Evolutionary conservation across 2,113 vertebrate species (phyloP), one percentile per base, ranked within the genome.

Genomic region (Oncorhynchus gorbuscha): DNA sequence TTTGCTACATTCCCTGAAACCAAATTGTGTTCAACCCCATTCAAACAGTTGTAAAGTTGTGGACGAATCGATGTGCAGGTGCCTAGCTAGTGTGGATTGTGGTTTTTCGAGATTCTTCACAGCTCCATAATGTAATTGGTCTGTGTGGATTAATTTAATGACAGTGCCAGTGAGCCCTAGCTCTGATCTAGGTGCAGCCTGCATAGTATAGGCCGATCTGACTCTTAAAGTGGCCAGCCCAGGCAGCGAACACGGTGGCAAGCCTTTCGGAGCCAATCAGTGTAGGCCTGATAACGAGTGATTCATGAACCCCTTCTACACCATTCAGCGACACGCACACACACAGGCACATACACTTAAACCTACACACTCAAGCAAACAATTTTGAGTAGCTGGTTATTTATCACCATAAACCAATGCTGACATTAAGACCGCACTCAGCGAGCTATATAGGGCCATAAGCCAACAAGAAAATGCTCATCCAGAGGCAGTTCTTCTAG

Each of bases 91-190:
- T 28, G 30, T 13, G 32, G 69, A 12, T 85, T 79, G 85, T 87
- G 84, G 78, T 81, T 88, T 87, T 91, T 87, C 79, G 84, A 81
- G 87, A 80, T 87, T 89, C 90, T 83, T 90, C 89, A 87, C 87
- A 77, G 88, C 84, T 85, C 78, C 87, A 89, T 90, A 93, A 93
- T 92, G 91, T 89, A 88, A 92, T 81, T 86, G 88, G 84, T 87
- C 87, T 92, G 91, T 92, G 87, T 90, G 91, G 87, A 74, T 91
- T 86, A 92, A 91, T 83, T 91, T 91, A 92, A 92, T 93, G 91
- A 76, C 78, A 74, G 77, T 82, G 84, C 85, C 86, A 85, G 83
- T 81, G 88, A 90, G 87, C 79, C 83, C 77, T 69, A 74, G 73
- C 78, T 85, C 62, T 24, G 84, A 85, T 78, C 72, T 80, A 69